Evolutionary conservation across 2,888 invertebrate genomes (phyloP), one percentile per base, ranked within the genome.

Genomic region (Andrena haemorrhoa): DNA sequence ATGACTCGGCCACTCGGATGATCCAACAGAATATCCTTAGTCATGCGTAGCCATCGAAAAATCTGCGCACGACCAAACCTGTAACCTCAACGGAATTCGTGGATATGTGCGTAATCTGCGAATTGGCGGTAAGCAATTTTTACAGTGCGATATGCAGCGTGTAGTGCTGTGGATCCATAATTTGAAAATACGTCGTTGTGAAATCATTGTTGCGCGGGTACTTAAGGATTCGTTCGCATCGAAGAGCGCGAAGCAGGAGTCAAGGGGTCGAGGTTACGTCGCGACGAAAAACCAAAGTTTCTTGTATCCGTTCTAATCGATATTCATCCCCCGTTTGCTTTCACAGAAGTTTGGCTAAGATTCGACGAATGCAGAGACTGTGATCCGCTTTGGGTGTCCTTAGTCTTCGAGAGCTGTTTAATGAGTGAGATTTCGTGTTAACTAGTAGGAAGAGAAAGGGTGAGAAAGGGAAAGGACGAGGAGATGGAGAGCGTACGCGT

Each of bases 321-420:
- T 72, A 47, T 66, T 83, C 56, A 47, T 83, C 76, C 33, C 76
- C 33, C 47, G 35, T 58, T 82, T 81, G 75, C 58, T 73, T 76
- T 69, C 58, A 66, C 49, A 65, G 64, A 47, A 75, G 75, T 80
- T 85, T 83, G 79, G 86, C 85, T 86, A 89, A 89, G 79, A 77
- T 83, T 88, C 82, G 84, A 90, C 86, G 90, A 91, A 89, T 90
- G 90, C 90, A 92, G 90, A 91, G 90, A 92, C 93, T 94, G 92
- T 94, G 94, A 91, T 93, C 91, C 85, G 93, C 91, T 91, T 94
- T 93, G 90, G 91, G 91, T 88, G 93, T 91, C 91, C 92, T 94
- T 90, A 94, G 90, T 92, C 90, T 91, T 92, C 89, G 89, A 89
- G 85, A 89, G 85, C 75, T 88, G 82, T 86, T 88, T 86, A 88